Conservation (phyloP, 2,113 vertebrate species). For the Cisticola juncidis region DNA sequence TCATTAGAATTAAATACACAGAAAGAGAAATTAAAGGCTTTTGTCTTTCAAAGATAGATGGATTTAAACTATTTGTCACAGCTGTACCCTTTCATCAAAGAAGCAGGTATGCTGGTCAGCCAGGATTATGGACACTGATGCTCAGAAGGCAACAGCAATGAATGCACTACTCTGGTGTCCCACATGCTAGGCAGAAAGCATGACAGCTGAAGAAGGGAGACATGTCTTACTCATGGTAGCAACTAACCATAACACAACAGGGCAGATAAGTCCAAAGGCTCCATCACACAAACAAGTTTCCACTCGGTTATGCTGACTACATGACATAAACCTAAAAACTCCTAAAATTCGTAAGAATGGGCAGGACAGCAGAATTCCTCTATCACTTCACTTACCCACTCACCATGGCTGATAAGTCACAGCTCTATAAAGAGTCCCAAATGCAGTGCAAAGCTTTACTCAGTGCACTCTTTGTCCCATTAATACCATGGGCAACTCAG, state of each 20-base stretch:
- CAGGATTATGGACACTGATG: not conserved
- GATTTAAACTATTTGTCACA: not conserved
- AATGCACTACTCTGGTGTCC: not conserved
- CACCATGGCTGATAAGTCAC: not conserved
- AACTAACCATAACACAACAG: not conserved
- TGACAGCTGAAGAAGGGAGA: not conserved
- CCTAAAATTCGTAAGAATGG: not conserved
- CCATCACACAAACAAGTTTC: accelerated
- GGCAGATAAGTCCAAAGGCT: not conserved
- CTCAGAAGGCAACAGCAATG: not conserved
- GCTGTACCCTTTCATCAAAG: not conserved
- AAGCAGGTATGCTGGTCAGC: not conserved
- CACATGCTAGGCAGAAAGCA: not conserved
- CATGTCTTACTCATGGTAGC: not conserved
- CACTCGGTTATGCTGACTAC: not conserved
- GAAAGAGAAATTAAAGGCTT: not conserved
- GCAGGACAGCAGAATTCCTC: not conserved
- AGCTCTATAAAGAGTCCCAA: not conserved
- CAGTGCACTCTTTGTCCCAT: not conserved
- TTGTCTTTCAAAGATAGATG: not conserved
- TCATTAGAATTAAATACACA: not conserved
- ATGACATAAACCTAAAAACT: not conserved
- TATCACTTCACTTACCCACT: not conserved
- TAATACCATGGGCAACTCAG: not conserved
- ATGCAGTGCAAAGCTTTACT: not conserved